A percentile compares a stretch with the other conserved stretches of the same genome.
phyloP scores from a whole-genome alignment of 2,888 invertebrate genomes.

The Melieria picta region DNA sequence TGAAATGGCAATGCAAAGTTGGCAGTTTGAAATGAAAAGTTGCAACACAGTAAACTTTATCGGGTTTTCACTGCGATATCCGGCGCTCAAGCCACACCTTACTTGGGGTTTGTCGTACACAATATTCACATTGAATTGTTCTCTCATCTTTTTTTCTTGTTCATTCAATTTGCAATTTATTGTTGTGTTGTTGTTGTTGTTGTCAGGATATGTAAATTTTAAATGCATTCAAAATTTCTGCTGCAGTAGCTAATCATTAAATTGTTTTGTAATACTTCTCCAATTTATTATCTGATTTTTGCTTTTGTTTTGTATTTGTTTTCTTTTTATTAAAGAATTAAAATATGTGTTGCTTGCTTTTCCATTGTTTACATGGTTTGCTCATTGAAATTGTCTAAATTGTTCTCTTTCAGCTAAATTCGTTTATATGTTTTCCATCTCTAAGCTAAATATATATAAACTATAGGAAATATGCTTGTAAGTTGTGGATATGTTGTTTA shows the following conservation, averaged over 20 bases:
- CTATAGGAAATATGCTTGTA: constrained; percentile 15
- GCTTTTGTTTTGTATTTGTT: neutral
- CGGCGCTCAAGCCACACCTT: too few species aligned
- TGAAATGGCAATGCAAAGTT: constrained; percentile 3
- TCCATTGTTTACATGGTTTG: neutral
- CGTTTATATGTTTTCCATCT: neutral
- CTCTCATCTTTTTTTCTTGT: neutral
- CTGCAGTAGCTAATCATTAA: constrained; percentile 5
- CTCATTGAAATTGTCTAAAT: neutral
- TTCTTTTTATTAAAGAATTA: neutral
- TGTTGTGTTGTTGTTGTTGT: neutral
- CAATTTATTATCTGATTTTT: neutral
- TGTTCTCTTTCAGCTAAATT: constrained; percentile 5
- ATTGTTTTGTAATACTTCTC: neutral
- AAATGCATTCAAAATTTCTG: neutral
- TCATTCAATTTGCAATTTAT: neutral
- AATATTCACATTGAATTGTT: neutral
- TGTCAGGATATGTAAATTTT: neutral
- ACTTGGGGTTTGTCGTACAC: too few species aligned
- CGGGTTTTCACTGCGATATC: too few species aligned
- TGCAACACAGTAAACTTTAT: too few species aligned
- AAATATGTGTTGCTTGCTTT: neutral
- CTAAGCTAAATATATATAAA: neutral
- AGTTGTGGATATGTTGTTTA: constrained; percentile 11
- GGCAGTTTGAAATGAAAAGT: constrained; percentile 3